Percentiles rank a stretch among this genome's conserved stretches.
These are phyloP conservation scores for Electrona antarctica DNA, from an alignment of 2,113 vertebrate species.

Conservation along the genomic window DNA sequence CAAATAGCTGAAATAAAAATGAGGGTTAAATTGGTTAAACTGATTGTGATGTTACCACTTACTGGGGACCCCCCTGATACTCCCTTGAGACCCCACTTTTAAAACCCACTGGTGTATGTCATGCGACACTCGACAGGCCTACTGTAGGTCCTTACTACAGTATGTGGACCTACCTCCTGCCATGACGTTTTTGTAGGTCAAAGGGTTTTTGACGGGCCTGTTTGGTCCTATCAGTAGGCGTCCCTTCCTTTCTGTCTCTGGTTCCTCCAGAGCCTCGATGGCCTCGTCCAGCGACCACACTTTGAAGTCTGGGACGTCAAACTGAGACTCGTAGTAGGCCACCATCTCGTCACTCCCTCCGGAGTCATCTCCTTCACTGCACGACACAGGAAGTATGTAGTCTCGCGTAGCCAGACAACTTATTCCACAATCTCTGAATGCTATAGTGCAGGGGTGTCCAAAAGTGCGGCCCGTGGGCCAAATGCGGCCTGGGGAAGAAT, in stretches of 20 bases:
- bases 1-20: no score
- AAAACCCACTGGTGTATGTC: background rate
- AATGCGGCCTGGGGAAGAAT: no score
- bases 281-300: constrained; percentile 57
- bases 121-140: no score
- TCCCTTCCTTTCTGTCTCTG: background rate
- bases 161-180: constrained; percentile 57
- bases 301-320: constrained; percentile 58
- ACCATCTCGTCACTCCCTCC: constrained; percentile 30
- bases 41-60: no score
- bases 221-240: constrained; percentile 11
- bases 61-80: no score
- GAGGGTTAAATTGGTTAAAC: no score
- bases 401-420: no score
- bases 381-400: background rate
- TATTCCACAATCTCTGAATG: no score
- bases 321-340: constrained; percentile 79
- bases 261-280: constrained; percentile 38
- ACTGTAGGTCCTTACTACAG: background rate
- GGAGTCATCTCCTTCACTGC: constrained; percentile 48
- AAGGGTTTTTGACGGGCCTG: background rate
- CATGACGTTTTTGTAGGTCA: constrained; percentile 53
- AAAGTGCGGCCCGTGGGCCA: no score
- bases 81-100: background rate
- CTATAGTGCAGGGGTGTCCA: no score